Conservation (phyloP, 2,797 vertebrate genomes). For the Eidolon dupreanum region DNA sequence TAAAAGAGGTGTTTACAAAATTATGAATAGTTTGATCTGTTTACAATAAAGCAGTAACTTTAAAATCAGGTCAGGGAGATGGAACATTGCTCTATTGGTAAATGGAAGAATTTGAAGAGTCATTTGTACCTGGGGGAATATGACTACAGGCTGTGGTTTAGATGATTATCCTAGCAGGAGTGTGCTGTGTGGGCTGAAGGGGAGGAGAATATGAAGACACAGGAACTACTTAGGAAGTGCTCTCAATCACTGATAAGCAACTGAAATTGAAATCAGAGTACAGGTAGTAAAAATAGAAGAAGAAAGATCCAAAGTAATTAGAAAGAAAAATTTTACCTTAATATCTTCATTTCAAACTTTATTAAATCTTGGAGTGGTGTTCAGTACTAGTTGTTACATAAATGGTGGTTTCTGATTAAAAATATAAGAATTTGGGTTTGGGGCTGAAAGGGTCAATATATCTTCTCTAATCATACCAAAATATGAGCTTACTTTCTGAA, state of each 20-base stretch:
- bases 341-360: not conserved
- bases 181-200: not conserved
- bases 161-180: conserved; percentile 1
- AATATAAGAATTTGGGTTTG: not conserved
- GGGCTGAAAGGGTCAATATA: not conserved
- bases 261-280: not conserved
- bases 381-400: not conserved
- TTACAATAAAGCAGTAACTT: not conserved
- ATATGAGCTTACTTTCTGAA: not conserved
- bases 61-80: conserved; percentile 42
- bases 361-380: not conserved
- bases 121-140: conserved; percentile 19
- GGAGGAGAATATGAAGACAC: not conserved
- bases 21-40: not conserved
- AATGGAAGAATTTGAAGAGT: conserved; percentile 1
- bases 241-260: not conserved
- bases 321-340: not conserved
- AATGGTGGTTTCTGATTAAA: not conserved
- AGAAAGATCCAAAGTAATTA: not conserved
- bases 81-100: not conserved
- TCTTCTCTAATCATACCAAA: not conserved
- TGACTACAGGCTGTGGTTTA: not conserved
- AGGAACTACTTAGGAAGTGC: not conserved
- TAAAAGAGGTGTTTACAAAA: not conserved
- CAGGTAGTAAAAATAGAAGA: not conserved